Conservation (phyloP, 2,888 invertebrate genomes). For the Meliscaeva auricollis region DNA sequence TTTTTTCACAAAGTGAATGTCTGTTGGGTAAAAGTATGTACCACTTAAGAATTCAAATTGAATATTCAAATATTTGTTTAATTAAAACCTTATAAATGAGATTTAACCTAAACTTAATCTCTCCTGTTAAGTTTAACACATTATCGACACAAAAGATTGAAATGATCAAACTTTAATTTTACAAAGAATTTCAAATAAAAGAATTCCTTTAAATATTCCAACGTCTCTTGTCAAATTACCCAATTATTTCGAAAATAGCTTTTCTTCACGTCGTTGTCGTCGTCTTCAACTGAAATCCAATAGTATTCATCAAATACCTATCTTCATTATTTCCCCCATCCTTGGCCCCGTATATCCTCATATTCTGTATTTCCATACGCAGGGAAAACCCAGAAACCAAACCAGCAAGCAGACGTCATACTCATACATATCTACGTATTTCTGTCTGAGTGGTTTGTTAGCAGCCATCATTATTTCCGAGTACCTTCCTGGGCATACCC, state of each 20-base stretch:
- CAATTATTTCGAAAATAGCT: slow-evolving; percentile 70
- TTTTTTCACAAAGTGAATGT: too few species aligned
- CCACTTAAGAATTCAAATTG: too few species aligned
- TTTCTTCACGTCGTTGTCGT: slow-evolving; percentile 51
- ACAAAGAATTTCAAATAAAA: slow-evolving; percentile 50
- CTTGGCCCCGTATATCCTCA: neutral
- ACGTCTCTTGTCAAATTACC: slow-evolving; percentile 53
- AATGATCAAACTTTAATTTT: slow-evolving; percentile 28
- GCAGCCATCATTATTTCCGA: slow-evolving; percentile 75
- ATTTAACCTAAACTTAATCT: slow-evolving; percentile 1
- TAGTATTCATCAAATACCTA: slow-evolving; percentile 66
- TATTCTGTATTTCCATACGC: slow-evolving; percentile 19
- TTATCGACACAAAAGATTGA: slow-evolving; percentile 3
- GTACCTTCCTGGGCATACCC: slow-evolving; percentile 52
- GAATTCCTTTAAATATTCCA: slow-evolving; percentile 36
- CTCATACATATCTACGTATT: slow-evolving; percentile 39
- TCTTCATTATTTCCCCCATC: slow-evolving; percentile 33
- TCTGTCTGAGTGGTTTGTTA: slow-evolving; percentile 75
- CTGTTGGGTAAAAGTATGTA: too few species aligned
- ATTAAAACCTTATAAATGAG: too few species aligned
- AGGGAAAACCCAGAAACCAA: slow-evolving; percentile 50
- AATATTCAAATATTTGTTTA: too few species aligned
- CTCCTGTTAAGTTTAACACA: neutral
- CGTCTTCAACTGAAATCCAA: slow-evolving; percentile 59
- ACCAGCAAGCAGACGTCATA: slow-evolving; percentile 38